Evolutionary conservation across 2,888 invertebrate species (phyloP), one percentile per base, ranked within the genome.

Genomic region (Pandemis heparana): DNA sequence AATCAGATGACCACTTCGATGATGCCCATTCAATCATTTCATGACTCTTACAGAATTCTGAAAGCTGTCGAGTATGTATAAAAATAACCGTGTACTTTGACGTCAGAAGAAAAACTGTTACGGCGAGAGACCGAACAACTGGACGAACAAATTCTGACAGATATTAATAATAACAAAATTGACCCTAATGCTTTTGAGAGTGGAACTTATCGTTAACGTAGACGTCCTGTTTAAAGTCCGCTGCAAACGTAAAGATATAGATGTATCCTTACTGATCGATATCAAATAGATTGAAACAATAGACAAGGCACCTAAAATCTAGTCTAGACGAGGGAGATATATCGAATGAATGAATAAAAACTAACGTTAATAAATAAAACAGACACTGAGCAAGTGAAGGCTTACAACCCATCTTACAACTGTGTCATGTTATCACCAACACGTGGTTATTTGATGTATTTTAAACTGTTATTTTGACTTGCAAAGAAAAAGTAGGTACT

Each of bases 41-140:
- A 39, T 48, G 51, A 38, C 32, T 32, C 46, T 46, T 9, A 41
- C 56, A 68, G 60, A 65, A 71, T 59, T n/a, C 56, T 59, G 65
- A 65, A 71, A 56, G 65, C 65, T 48, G 71, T 66, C 41, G 60
- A 66, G 65, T 59, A 38, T 71, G 48, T 60, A 60, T 59, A 61
- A 71, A 71, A 66, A 71, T 71, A 71, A 60, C 18, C 16, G n/a
- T n/a, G 65, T 48, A 66, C 53, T 66, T 41, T 18, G 46, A 59
- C 60, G 60, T 38, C 60, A 38, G n/a, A 12, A 38, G n/a, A 12
- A n/a, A 60, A 60, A 39, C 60, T 64, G 60, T 61, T 39, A 53
- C 43, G 32, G 53, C 41, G 46, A 70, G 67, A 68, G 18, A 66
- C 66, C 61, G 41, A 51, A 53, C 71, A 71, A 71, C 71, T 53